Evolutionary conservation across 2,797 vertebrate species (phyloP).

Genomic region (Harpagifer antarcticus): DNA sequence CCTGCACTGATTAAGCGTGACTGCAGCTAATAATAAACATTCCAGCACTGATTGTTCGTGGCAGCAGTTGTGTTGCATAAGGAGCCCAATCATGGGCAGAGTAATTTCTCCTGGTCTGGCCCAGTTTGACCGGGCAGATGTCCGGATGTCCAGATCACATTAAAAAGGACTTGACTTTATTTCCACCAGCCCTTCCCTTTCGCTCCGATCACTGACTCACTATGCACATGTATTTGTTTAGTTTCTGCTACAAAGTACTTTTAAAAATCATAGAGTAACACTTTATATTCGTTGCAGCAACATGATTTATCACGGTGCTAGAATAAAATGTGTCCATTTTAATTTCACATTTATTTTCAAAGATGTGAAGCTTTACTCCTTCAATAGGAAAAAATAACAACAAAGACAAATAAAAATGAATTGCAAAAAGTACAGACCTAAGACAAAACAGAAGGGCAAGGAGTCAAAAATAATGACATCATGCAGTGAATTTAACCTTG

Average conservation of each 20-base stretch:
- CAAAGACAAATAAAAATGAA: too few species aligned
- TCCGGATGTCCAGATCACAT: neutral
- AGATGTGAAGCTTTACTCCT: neutral
- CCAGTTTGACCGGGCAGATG: neutral
- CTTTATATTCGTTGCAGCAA: too few species aligned
- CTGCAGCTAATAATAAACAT: conserved; percentile 33
- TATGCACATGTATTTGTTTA: neutral
- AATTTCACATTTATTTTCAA: neutral
- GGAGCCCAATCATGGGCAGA: neutral
- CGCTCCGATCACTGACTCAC: neutral
- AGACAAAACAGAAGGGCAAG: neutral
- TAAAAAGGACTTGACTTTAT: neutral
- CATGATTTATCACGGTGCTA: too few species aligned
- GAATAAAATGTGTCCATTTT: too few species aligned
- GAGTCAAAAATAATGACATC: conserved; percentile 21
- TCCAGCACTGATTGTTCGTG: conserved; percentile 1
- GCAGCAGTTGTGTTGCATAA: conserved; percentile 16
- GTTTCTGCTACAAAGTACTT: too few species aligned
- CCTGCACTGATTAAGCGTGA: conserved; percentile 9
- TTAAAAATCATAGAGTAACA: too few species aligned
- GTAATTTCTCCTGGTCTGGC: neutral
- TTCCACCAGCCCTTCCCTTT: neutral
- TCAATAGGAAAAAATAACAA: too few species aligned
- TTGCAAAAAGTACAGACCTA: too few species aligned
- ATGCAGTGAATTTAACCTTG: conserved; percentile 40